Evolutionary conservation across 2,888 invertebrate species (phyloP).

Genomic region (Candidula unifasciata): DNA sequence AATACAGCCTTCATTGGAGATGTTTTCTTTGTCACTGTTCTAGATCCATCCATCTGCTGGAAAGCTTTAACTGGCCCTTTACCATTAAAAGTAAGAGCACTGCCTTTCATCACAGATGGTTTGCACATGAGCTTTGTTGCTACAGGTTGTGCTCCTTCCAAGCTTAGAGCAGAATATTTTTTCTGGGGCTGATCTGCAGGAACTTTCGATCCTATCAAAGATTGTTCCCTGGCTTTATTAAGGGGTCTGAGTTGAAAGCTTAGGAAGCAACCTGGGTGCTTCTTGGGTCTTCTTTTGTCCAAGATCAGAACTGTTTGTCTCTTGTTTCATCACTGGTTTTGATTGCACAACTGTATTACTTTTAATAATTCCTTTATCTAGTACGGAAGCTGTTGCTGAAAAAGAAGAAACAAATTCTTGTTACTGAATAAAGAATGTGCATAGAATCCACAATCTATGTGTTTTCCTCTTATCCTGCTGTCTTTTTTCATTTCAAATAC

Average conservation of each 20-base stretch:
- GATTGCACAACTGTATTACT: not conserved
- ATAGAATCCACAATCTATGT: no score
- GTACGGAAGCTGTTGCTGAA: not conserved
- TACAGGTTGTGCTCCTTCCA: not conserved
- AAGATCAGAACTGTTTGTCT: not conserved
- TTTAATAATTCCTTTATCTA: not conserved
- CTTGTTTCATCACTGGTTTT: not conserved
- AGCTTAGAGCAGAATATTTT: not conserved
- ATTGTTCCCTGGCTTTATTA: not conserved
- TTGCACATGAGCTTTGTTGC: not conserved
- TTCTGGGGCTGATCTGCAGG: not conserved
- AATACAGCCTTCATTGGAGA: slow-evolving; percentile 27
- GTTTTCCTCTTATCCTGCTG: no score
- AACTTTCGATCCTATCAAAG: not conserved
- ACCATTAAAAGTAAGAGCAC: not conserved
- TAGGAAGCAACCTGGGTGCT: not conserved
- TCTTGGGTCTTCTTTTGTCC: not conserved
- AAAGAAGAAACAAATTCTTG: not conserved
- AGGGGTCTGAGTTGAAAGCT: not conserved
- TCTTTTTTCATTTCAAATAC: no score
- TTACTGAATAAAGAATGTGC: no score
- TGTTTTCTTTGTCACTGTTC: slow-evolving; percentile 6
- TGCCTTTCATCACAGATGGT: not conserved
- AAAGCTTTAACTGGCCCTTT: not conserved
- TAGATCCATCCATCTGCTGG: not conserved